A percentile compares a stretch with the other conserved stretches of the same genome.
Conservation (phyloP, 2,797 vertebrate species). For the Babyrousa celebensis region DNA sequence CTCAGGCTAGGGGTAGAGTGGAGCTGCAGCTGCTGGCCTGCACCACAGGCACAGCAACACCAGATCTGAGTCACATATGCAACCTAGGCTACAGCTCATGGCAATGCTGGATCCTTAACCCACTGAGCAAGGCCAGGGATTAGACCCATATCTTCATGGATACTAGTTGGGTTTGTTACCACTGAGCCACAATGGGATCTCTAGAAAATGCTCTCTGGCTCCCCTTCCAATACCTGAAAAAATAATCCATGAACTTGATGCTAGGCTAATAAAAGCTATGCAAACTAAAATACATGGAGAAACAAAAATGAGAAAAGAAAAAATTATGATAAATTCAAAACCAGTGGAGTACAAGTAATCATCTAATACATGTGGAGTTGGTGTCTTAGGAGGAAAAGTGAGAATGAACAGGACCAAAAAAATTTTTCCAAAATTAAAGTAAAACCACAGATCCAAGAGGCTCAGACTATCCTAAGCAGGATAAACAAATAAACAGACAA, state of each 20-base stretch:
- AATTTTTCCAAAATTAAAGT: not conserved
- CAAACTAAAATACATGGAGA: not conserved
- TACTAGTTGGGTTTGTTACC: no score
- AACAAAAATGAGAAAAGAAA: not conserved
- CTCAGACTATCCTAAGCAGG: not conserved
- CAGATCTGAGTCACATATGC: no score
- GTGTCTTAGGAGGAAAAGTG: not conserved
- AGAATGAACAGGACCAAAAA: not conserved
- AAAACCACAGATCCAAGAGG: not conserved
- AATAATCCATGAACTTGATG: not conserved
- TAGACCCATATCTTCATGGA: no score
- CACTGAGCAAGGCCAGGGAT: no score
- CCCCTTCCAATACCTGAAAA: not conserved
- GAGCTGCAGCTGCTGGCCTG: no score
- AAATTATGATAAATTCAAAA: not conserved
- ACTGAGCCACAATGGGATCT: no score
- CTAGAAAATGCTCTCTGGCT: no score
- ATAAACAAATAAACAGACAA: not conserved
- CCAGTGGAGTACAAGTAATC: not conserved
- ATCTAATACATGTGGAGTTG: rapidly evolving
- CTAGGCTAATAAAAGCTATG: not conserved
- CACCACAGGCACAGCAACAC: no score
- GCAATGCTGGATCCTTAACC: no score
- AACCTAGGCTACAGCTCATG: no score
- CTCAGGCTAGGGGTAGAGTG: no score